Base-by-base conservation (phyloP, 2,797 vertebrate species). In the Lophotriccus pileatus region DNA sequence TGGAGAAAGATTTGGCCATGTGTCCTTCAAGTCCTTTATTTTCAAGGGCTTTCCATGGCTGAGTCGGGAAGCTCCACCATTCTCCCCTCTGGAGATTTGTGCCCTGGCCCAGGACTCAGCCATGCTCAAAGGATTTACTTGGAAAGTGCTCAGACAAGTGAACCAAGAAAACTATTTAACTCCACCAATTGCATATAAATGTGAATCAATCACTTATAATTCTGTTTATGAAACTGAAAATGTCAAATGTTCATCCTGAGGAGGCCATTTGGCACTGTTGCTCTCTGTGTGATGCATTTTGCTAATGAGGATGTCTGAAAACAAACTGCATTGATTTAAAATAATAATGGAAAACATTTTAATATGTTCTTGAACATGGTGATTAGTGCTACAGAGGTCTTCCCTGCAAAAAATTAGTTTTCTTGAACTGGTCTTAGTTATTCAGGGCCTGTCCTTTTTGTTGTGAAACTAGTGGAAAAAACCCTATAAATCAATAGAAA, bases 81-180 rank as follows among this genome's bases (percentile, higher is more conserved):
- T 67, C 39, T 43, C 7, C 6, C 16, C 9, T 55, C 39, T 41
- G 43, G 37, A 66, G 25, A 12, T 67, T 70, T 46, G 7, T 83
- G 30, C 43, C 13, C n/a, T n/a, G 39, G 19, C 27, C 23, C 46
- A 32, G 67, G 53, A 46, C 20, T 58, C 43, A 36, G 46, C 59
- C 2, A 0, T 1, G 1, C 32, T 39, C 24, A 41, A 41, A 28
- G 19, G 34, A 20, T 39, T 63, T 1, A 0, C 19, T 44, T 64
- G 56, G 39, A 28, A 75, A 77, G 6, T 37, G 21, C 47, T 89
- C 59, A 37, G 50, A 36, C 8, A 11, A 23, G 8, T 43, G 52
- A 93, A 74, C 37, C 3, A 56, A 47, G 17, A 75, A 74, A 74
- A 25, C 30, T 49, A 21, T n/a, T 60, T 18, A 59, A 32, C 23